phyloP scores from a whole-genome alignment of 1,140 invertebrate genomes.

The Drosophila funebris region DNA sequence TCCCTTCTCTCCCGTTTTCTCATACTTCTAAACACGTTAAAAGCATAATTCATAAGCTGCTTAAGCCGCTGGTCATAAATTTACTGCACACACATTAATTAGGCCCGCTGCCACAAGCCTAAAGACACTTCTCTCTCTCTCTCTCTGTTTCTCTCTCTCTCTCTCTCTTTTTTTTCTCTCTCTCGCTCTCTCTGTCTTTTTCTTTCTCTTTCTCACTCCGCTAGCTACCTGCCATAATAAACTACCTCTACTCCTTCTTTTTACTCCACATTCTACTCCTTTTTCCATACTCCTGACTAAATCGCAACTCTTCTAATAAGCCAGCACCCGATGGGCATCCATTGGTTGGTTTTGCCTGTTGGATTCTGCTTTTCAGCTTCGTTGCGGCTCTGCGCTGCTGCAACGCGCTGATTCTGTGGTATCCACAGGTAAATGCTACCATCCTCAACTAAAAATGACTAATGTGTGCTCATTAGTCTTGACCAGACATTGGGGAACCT shows the following conservation, averaged over 20 bases:
- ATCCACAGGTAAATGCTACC: conserved; percentile 4
- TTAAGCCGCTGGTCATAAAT: conserved; percentile 75
- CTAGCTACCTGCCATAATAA: conserved; percentile 3
- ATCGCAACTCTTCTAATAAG: conserved; percentile 34
- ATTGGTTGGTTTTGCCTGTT: no score
- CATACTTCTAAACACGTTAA: conserved; percentile 4
- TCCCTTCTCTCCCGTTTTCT: background rate
- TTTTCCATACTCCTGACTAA: background rate
- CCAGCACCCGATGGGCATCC: conserved; percentile 16
- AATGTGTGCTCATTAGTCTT: conserved; percentile 59
- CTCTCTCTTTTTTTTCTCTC: no score
- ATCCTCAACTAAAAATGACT: conserved; percentile 37
- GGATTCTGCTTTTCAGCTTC: background rate
- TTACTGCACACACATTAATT: conserved; percentile 72
- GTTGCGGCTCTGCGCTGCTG: background rate
- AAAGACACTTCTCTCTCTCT: conserved; percentile 40
- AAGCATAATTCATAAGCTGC: conserved; percentile 78
- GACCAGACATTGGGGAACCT: conserved; percentile 19
- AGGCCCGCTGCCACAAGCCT: conserved; percentile 48
- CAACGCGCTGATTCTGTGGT: background rate
- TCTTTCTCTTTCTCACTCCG: background rate
- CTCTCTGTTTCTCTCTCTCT: no score
- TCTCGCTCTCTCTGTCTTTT: no score
- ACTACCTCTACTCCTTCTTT: background rate
- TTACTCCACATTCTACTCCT: background rate